These are phyloP conservation scores for Thymelicus lineola DNA, from an alignment of 2,888 invertebrate genomes.

Conservation along the genomic window DNA sequence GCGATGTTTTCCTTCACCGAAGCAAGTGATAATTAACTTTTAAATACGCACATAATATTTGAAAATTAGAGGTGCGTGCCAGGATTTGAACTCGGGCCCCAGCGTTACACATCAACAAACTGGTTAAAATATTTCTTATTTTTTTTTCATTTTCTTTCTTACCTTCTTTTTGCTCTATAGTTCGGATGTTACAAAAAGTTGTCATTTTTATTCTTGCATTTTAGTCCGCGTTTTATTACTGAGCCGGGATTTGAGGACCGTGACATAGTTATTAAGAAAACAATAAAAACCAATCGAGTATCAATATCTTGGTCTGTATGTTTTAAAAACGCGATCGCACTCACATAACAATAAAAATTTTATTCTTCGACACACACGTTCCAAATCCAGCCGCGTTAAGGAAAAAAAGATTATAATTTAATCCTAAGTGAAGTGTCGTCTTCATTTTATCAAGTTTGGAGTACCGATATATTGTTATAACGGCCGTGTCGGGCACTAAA, in stretches of 20 bases:
- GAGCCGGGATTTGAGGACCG: conserved; percentile 50
- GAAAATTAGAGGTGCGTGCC: too few species aligned
- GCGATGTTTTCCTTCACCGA: too few species aligned
- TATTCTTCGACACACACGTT: conserved; percentile 66
- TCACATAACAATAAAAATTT: conserved; percentile 73
- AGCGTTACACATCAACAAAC: too few species aligned
- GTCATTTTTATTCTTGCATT: conserved; percentile 36
- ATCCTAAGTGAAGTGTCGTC: conserved; percentile 81
- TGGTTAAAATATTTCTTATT: too few species aligned
- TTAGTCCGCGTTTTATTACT: conserved; percentile 48
- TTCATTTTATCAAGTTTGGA: conserved; percentile 81
- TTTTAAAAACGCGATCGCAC: conserved; percentile 66
- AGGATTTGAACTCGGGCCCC: too few species aligned
- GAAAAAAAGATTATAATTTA: conserved; percentile 76
- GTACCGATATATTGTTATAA: conserved; percentile 83
- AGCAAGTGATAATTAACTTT: too few species aligned
- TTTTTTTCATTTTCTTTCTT: neutral
- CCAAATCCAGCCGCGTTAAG: conserved; percentile 49
- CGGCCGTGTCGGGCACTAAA: conserved; percentile 76
- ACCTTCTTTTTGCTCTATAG: neutral
- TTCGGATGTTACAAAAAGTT: conserved; percentile 24
- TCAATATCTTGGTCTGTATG: conserved; percentile 61
- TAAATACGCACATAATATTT: too few species aligned
- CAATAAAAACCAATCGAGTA: conserved; percentile 65
- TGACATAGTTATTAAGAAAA: conserved; percentile 69